Base-by-base conservation (phyloP, 2,797 vertebrate genomes). In the Myiotriccus ornatus region DNA sequence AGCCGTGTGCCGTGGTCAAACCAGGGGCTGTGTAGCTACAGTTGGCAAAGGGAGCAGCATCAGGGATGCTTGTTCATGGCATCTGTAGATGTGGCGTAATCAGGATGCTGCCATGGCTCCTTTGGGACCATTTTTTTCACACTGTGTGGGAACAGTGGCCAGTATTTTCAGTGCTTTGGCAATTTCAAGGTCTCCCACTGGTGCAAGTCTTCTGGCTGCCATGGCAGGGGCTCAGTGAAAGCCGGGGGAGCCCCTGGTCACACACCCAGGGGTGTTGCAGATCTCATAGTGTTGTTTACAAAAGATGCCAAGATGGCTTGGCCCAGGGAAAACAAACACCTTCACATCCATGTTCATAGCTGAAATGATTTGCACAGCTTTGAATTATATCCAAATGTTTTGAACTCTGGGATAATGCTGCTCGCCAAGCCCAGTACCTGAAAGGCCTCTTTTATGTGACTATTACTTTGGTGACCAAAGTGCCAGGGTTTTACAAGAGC, bases 381-480 rank as follows among this genome's bases (percentile, higher is more conserved):
- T 92, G 96, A 92, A 59, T 82, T 90, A 80, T 3, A 64, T 55
- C 76, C 93, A 82, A 93, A 68, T 90, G 69, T 96, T 96, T 94
- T 94, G 84, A 95, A 83, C 62, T 78, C 77, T 56, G 79, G 69
- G 50, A 92, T 70, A 90, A 80, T 34, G 55, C 87, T 84, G 60
- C 77, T 96, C 89, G n/a, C 83, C 82, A 95, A 89, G 87, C 79
- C 79, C 43, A 18, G 69, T 56, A 93, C 60, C 87, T 93, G 85
- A 84, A 96, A 95, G 50, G 50, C 37, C 46, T 88, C 84, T 96
- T 97, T 96, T 87, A 94, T 89, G 74, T 96, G 82, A 78, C 93
- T 96, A 49, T 92, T 73, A 86, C 90, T 95, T 88, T 70, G 78
- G 90, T 94, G 89, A 62, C 87, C 95, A 93, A 96, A 95, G 87